A percentile compares a stretch with the other conserved stretches of the same genome.
These are phyloP conservation scores for Hylia prasina DNA, from an alignment of 2,113 vertebrate genomes.

Conservation along the genomic window DNA sequence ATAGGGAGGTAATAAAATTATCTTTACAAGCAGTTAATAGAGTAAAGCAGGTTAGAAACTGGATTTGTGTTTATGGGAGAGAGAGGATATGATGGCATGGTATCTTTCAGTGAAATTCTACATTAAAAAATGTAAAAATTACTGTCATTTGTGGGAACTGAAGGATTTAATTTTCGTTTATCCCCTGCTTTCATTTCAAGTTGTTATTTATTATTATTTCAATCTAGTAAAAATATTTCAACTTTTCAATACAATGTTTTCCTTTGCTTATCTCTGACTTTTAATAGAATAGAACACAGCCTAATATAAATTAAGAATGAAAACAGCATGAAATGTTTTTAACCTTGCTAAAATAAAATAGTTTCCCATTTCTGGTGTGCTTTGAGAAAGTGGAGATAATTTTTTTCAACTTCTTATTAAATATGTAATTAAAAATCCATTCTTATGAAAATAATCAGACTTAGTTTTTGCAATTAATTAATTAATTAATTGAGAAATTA, in stretches of 20 bases:
- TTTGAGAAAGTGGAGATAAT: not conserved
- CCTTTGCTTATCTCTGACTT: not conserved
- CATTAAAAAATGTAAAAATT: not conserved
- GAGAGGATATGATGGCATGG: not conserved
- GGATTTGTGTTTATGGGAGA: not conserved
- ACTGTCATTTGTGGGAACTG: not conserved
- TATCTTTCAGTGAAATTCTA: not conserved
- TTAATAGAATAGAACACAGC: not conserved
- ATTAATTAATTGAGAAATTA: not conserved
- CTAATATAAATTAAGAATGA: not conserved
- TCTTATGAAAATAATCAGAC: not conserved
- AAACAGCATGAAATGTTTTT: not conserved
- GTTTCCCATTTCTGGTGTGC: not conserved
- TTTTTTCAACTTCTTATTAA: not conserved
- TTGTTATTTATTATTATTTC: not conserved
- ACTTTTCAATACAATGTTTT: not conserved
- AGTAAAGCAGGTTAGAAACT: not conserved
- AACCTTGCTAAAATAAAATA: not conserved
- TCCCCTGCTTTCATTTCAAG: not conserved
- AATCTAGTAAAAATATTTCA: not conserved
- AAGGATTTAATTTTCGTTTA: not conserved
- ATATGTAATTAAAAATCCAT: not conserved
- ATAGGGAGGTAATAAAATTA: conserved; percentile 40
- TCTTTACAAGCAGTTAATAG: not conserved
- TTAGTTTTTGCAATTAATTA: not conserved